phyloP scores from a whole-genome alignment of 2,797 vertebrate genomes.

The Acanthopagrus latus region DNA sequence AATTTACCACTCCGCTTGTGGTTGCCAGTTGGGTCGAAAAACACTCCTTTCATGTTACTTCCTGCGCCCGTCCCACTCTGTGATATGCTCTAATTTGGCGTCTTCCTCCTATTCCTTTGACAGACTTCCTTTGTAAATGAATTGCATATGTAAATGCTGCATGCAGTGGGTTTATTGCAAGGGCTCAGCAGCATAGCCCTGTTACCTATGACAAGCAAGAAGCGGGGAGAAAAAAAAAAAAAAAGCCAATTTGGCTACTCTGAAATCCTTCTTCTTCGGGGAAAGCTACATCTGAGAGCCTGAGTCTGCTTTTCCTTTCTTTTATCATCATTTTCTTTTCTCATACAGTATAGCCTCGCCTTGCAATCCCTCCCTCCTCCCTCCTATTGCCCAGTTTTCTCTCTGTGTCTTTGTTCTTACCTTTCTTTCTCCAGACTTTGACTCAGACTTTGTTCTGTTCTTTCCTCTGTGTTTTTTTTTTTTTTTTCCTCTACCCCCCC shows the following conservation, averaged over 20 bases:
- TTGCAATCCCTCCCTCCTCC: constrained; percentile 53
- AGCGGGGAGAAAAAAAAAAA: constrained; percentile 8
- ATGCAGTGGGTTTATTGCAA: constrained; percentile 60
- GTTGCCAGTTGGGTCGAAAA: constrained; percentile 31
- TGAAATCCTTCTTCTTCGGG: constrained; percentile 72
- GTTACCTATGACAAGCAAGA: constrained; percentile 68
- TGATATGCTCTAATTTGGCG: constrained; percentile 58
- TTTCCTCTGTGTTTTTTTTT: constrained; percentile 10
- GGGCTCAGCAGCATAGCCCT: constrained; percentile 53
- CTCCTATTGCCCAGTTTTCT: constrained; percentile 53
- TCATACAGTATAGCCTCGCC: constrained; percentile 46
- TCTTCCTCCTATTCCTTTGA: constrained; percentile 50
- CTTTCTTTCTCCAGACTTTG: constrained; percentile 51
- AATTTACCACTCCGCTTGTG: constrained; percentile 16
- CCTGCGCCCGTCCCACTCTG: background rate
- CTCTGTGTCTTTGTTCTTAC: constrained; percentile 56
- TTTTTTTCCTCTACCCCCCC: background rate
- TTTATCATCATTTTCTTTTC: constrained; percentile 52
- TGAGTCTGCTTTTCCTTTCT: constrained; percentile 57
- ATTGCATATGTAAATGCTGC: constrained; percentile 59
- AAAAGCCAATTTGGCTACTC: constrained; percentile 74
- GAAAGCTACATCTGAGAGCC: constrained; percentile 63
- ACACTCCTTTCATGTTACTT: constrained; percentile 27
- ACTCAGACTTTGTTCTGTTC: constrained; percentile 57
- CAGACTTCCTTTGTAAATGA: constrained; percentile 55